Percentiles rank a stretch among this genome's conserved stretches.
These are phyloP conservation scores for Aspidiotus rigidus DNA, from an alignment of 2,888 invertebrate genomes.

Conservation along the genomic window DNA sequence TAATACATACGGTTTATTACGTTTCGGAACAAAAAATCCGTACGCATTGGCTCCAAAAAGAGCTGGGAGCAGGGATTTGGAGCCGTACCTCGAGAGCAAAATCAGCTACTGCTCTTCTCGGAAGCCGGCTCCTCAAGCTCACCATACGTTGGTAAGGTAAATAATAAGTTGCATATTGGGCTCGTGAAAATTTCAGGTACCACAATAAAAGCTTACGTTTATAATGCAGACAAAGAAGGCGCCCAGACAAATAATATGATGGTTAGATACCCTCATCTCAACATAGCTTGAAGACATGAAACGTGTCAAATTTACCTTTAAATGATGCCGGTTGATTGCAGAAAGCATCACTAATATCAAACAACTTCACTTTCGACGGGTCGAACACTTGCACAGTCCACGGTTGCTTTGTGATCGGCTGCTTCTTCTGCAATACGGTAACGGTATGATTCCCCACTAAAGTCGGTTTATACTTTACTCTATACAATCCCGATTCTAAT, in stretches of 20 bases:
- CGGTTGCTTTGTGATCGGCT: constrained; percentile 53
- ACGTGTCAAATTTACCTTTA: constrained; percentile 48
- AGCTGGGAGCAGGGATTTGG: too few relatives aligned
- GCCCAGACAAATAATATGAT: neutral
- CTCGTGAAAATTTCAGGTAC: too few relatives aligned
- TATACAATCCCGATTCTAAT: constrained; percentile 57
- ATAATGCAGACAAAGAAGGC: neutral
- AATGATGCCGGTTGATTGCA: constrained; percentile 74
- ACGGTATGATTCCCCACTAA: constrained; percentile 67
- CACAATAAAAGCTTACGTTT: neutral
- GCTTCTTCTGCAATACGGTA: constrained; percentile 54
- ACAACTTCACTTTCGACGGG: constrained; percentile 60
- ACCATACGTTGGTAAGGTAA: too few relatives aligned
- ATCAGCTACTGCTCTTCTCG: too few relatives aligned
- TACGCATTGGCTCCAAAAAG: too few relatives aligned
- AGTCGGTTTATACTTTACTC: constrained; percentile 67
- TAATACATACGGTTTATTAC: too few relatives aligned
- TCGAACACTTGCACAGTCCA: constrained; percentile 70
- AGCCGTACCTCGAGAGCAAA: too few relatives aligned
- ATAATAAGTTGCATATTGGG: too few relatives aligned
- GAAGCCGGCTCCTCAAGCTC: too few relatives aligned
- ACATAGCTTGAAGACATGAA: constrained; percentile 50
- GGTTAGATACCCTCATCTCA: constrained; percentile 52
- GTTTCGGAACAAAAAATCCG: too few relatives aligned
- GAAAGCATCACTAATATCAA: constrained; percentile 65